Percentiles rank a stretch among this genome's conserved stretches.
Conservation (phyloP, 2,113 vertebrate species). For the Notiomystis cincta region DNA sequence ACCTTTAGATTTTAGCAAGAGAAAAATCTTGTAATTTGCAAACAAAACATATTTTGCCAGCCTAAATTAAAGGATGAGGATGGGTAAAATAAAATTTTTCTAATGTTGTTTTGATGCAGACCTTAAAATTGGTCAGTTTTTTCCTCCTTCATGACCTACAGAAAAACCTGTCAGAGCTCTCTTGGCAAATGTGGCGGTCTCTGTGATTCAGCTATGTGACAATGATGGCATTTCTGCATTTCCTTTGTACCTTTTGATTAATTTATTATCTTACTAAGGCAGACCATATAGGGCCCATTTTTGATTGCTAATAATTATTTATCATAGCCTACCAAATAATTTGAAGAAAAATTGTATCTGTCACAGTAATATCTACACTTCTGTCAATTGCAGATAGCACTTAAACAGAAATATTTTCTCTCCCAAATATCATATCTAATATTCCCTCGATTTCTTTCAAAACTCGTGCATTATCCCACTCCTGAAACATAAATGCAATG, state of each 20-base stretch:
- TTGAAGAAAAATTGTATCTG: neutral
- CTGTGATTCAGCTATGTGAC: rapidly evolving
- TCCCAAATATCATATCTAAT: neutral
- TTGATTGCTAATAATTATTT: neutral
- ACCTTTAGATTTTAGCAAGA: neutral
- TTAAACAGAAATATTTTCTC: neutral
- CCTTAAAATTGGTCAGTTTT: neutral
- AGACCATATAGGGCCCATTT: neutral
- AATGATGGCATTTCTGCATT: neutral
- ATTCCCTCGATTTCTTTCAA: neutral
- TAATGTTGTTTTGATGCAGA: neutral
- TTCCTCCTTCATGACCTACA: neutral
- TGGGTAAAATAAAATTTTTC: neutral
- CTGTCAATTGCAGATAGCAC: neutral
- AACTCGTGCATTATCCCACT: neutral
- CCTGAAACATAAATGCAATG: neutral
- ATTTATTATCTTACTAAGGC: neutral
- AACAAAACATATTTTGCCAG: neutral
- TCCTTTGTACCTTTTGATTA: neutral
- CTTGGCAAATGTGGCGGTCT: neutral
- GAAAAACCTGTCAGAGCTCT: neutral
- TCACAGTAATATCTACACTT: neutral
- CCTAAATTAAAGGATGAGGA: neutral
- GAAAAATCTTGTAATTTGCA: neutral
- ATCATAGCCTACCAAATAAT: neutral